phyloP scores from a whole-genome alignment of 2,113 vertebrate genomes.

The Saccopteryx bilineata region DNA sequence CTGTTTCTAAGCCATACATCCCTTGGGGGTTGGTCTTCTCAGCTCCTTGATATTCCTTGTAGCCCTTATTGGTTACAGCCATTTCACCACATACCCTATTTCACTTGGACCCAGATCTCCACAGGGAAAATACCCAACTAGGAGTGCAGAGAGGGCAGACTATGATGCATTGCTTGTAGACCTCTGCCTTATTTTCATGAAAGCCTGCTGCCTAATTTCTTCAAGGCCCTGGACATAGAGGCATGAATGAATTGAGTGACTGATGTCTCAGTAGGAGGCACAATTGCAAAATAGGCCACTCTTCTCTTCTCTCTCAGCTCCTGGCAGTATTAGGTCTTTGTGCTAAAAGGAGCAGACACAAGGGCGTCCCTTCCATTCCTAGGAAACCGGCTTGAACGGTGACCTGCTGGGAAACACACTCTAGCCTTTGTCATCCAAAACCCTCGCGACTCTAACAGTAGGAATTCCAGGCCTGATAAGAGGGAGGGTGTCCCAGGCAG shows the following conservation, averaged over 20 bases:
- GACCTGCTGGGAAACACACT: conserved; percentile 66
- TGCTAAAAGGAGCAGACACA: conserved; percentile 65
- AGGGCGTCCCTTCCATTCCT: conserved; percentile 53
- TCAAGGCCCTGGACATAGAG: conserved; percentile 40
- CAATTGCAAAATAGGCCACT: conserved; percentile 64
- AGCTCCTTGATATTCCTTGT: not conserved
- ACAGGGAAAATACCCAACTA: not conserved
- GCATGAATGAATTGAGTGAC: conserved; percentile 68
- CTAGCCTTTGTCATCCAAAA: conserved; percentile 67
- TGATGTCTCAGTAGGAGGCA: conserved; percentile 48
- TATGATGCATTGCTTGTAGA: not conserved
- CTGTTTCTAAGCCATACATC: not conserved
- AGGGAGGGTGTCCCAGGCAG: conserved; percentile 64
- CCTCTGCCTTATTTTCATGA: conserved; percentile 1
- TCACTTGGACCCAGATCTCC: not conserved
- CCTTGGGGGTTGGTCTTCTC: not conserved
- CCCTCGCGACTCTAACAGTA: conserved; percentile 28
- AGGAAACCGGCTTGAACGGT: conserved; percentile 60
- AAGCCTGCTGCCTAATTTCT: conserved; percentile 61
- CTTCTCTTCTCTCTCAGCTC: conserved; percentile 18
- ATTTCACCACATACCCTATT: not conserved
- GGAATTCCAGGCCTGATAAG: conserved; percentile 46
- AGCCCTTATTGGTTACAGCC: not conserved
- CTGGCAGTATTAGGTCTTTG: conserved; percentile 54
- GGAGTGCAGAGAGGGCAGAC: not conserved